These are phyloP conservation scores for Ormyrus pomaceus DNA, from an alignment of 2,888 invertebrate genomes.

Conservation along the genomic window DNA sequence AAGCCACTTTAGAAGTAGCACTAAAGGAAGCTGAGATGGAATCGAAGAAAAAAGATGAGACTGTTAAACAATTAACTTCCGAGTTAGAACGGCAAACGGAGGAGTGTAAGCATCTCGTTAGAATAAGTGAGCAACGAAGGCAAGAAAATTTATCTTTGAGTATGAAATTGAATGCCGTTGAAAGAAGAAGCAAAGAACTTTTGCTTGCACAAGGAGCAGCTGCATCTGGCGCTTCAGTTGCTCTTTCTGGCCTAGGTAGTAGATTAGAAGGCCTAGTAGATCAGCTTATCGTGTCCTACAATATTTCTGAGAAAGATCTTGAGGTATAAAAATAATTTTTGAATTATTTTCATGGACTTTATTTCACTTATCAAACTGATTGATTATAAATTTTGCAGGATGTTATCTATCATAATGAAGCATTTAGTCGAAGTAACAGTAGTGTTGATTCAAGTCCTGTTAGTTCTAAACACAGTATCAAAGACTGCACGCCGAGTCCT, in stretches of 20 bases:
- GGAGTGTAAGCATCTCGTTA: slow-evolving; percentile 87
- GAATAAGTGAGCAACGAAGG: slow-evolving; percentile 88
- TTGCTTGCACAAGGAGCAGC: slow-evolving; percentile 83
- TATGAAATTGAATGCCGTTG: slow-evolving; percentile 81
- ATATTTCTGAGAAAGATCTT: slow-evolving; percentile 85
- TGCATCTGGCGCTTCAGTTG: slow-evolving; percentile 83
- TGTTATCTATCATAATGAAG: slow-evolving; percentile 87
- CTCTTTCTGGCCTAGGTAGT: slow-evolving; percentile 82
- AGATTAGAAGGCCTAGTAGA: slow-evolving; percentile 84
- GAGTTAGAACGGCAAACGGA: slow-evolving; percentile 82
- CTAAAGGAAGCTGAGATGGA: slow-evolving; percentile 86
- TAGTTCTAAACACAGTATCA: slow-evolving; percentile 71
- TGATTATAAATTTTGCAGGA: slow-evolving; percentile 77
- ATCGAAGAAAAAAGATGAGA: slow-evolving; percentile 70
- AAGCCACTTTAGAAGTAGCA: slow-evolving; percentile 86
- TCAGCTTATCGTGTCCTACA: slow-evolving; percentile 84
- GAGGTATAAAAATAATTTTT: slow-evolving; percentile 77
- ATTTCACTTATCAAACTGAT: slow-evolving; percentile 11
- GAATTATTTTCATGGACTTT: slow-evolving; percentile 19
- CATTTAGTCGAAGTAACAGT: slow-evolving; percentile 83
- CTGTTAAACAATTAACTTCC: slow-evolving; percentile 76
- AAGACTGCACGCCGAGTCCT: slow-evolving; percentile 77
- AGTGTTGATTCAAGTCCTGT: slow-evolving; percentile 82
- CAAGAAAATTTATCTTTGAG: slow-evolving; percentile 83
- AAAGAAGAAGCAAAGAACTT: slow-evolving; percentile 81